Evolutionary conservation across 2,888 invertebrate genomes (phyloP).

Genomic region (Drosophila anomalata): DNA sequence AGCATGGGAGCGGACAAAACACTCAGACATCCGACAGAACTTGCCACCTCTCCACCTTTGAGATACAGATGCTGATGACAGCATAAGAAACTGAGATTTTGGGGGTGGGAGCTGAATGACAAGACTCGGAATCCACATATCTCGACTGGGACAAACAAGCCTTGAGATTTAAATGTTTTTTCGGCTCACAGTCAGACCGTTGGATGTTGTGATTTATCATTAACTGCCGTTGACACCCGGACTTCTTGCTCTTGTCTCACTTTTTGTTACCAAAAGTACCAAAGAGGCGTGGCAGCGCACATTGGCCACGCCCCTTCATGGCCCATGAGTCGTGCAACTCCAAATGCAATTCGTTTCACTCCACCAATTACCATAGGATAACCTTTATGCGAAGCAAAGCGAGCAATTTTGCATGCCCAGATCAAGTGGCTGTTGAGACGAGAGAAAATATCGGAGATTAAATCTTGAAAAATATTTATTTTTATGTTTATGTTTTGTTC

Average conservation of each 20-base stretch:
- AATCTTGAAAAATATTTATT: not conserved
- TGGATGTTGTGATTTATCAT: conserved; percentile 36
- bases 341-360: conserved; percentile 41
- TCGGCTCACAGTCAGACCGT: not conserved
- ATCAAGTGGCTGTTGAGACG: conserved; percentile 26
- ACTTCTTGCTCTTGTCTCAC: conserved; percentile 3
- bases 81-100: conserved; percentile 8
- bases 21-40: conserved; percentile 20
- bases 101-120: conserved; percentile 6
- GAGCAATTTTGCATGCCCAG: conserved; percentile 25
- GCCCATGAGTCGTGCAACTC: conserved; percentile 37
- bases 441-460: not conserved
- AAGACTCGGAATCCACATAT: conserved; percentile 30
- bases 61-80: conserved; percentile 14
- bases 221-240: conserved; percentile 22
- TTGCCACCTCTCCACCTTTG: conserved; percentile 29
- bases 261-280: conserved; percentile 6
- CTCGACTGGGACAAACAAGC: conserved; percentile 41
- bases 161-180: conserved; percentile 39
- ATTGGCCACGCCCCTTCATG: conserved; percentile 39
- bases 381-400: conserved; percentile 35
- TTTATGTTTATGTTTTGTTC: not conserved
- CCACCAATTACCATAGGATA: conserved; percentile 41
- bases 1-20: conserved; percentile 15
- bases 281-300: conserved; percentile 28